Evolutionary conservation across 2,113 vertebrate species (phyloP).

Genomic region (Oryzias celebensis): DNA sequence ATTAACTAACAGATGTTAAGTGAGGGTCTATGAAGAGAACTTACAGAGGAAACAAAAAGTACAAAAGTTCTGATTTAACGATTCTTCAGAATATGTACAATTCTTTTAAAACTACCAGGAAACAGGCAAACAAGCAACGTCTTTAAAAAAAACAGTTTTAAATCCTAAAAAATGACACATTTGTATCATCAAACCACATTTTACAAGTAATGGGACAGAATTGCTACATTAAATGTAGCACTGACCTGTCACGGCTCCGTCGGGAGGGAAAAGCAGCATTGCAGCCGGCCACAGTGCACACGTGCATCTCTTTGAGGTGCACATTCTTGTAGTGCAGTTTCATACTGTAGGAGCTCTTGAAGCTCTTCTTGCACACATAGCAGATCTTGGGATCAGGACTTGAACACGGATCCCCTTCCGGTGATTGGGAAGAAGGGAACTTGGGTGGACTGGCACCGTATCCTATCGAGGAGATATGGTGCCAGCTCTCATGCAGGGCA

Average conservation of each 20-base stretch:
- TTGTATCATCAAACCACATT: not conserved
- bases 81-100: no score
- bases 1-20: slow-evolving; percentile 60
- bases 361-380: slow-evolving; percentile 99
- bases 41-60: not conserved
- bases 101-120: not conserved
- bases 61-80: no score
- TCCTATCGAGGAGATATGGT: slow-evolving; percentile 85
- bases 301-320: slow-evolving; percentile 99
- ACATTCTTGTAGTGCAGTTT: slow-evolving; percentile 99
- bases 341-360: slow-evolving; percentile 99
- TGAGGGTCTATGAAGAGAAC: slow-evolving; percentile 18
- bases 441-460: slow-evolving; percentile 94
- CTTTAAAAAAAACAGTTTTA: no score
- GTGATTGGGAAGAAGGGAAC: slow-evolving; percentile 88
- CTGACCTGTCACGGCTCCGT: slow-evolving; percentile 99
- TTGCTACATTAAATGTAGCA: slow-evolving; percentile 12
- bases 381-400: slow-evolving; percentile 99
- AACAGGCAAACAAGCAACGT: not conserved
- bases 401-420: slow-evolving; percentile 93
- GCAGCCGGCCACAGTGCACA: slow-evolving; percentile 98
- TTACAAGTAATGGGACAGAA: not conserved
- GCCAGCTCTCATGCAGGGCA: slow-evolving; percentile 92
- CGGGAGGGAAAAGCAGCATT: slow-evolving; percentile 98
- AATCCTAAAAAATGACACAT: not conserved